These are phyloP conservation scores for Drosophila macrospina DNA, from an alignment of 2,888 invertebrate genomes.

Conservation along the genomic window DNA sequence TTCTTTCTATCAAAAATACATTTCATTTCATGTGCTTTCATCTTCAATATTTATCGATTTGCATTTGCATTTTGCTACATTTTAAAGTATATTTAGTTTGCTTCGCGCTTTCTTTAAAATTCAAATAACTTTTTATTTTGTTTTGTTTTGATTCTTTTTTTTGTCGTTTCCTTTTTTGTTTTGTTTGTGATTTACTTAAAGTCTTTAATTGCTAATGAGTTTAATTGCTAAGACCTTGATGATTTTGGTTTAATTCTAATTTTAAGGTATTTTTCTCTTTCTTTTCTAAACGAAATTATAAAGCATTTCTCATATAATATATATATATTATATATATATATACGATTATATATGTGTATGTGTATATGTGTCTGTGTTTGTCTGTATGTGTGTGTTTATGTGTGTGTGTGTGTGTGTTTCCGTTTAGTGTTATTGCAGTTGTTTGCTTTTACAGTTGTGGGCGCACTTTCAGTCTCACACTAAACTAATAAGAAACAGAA, in stretches of 20 bases:
- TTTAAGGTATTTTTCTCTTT: slow-evolving; percentile 66
- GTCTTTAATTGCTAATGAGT: slow-evolving; percentile 63
- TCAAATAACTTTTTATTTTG: slow-evolving; percentile 51
- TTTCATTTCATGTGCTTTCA: slow-evolving; percentile 40
- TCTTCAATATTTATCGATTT: slow-evolving; percentile 39
- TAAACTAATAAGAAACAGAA: slow-evolving; percentile 50
- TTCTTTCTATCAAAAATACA: slow-evolving; percentile 70
- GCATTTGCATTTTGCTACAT: slow-evolving; percentile 43
- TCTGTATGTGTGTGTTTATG: slow-evolving; percentile 32
- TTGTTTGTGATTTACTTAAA: slow-evolving; percentile 27
- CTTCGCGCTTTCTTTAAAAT: slow-evolving; percentile 40
- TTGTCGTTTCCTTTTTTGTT: not conserved
- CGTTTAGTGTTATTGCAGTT: slow-evolving; percentile 22
- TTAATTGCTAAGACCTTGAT: slow-evolving; percentile 73
- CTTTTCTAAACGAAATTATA: slow-evolving; percentile 61
- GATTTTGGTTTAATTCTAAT: slow-evolving; percentile 71
- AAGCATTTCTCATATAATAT: slow-evolving; percentile 65
- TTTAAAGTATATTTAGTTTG: slow-evolving; percentile 17
- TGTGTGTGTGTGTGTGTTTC: slow-evolving; percentile 35
- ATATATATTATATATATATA: slow-evolving; percentile 20
- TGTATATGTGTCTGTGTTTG: slow-evolving; percentile 18
- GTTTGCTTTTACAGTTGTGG: slow-evolving; percentile 48
- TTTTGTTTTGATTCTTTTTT: not conserved
- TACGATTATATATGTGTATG: slow-evolving; percentile 16
- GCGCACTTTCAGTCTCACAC: slow-evolving; percentile 76